Base-by-base conservation (phyloP, 1,140 invertebrate species). In the Heliconius nattereri region DNA sequence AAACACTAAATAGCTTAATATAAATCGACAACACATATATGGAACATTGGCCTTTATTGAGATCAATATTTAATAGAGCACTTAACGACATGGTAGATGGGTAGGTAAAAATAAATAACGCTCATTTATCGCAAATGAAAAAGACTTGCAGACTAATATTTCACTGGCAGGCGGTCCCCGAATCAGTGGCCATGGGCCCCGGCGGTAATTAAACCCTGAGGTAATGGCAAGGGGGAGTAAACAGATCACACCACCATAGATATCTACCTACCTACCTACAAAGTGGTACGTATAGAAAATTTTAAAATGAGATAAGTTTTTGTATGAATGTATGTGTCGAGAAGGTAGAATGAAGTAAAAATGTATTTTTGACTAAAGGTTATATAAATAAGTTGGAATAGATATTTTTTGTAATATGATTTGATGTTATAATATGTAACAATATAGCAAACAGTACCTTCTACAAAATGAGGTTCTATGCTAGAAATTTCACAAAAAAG, bases 121-220 rank as follows among this genome's bases (percentile, higher is more conserved):
- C 32, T 72, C 71, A 72, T 72, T 72, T 72, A 72, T 72, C n/a
- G 71, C 35, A 72, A 72, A 45, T 78, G 71, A 78, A 78, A 78
- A 73, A 75, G 78, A 40, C 71, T 75, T 23, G 60, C 81, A 84
- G 83, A 84, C 83, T 81, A 84, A 84, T 84, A 84, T 84, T 84
- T 84, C 80, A 84, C 79, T 70, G 54, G 75, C 71, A 81, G 73
- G 60, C 76, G 78, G 79, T 45, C 79, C 75, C 74, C 79, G 74
- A 81, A 83, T 83, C 82, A 78, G 75, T 76, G 78, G 80, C 78
- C 72, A 81, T 78, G 57, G 79, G 79, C 76, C 60, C 76, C 75
- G 71, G 54, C 71, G 66, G 76, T 78, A 81, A 74, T 81, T 81
- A 80, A 80, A 80, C 52, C 79, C 79, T 20, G 71, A 70, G 71